Conservation (phyloP, 2,113 vertebrate genomes). For the Deroptyus accipitrinus region DNA sequence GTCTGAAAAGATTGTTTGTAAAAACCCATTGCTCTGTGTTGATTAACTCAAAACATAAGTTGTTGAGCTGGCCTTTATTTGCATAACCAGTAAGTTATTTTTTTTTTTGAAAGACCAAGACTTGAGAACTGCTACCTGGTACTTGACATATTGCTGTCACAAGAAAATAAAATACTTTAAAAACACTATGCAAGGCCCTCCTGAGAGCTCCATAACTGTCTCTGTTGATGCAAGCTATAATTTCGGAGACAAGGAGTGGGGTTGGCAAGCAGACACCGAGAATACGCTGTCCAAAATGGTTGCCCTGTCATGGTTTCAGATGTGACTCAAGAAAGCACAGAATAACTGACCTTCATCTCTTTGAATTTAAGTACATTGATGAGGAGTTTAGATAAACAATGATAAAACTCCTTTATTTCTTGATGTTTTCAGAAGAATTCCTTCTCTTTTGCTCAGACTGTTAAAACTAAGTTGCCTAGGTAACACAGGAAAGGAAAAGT, state of each 20-base stretch:
- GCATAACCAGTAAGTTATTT: background rate
- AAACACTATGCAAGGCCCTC: background rate
- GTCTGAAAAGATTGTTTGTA: background rate
- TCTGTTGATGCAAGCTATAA: background rate
- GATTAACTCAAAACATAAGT: background rate
- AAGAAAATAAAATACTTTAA: background rate
- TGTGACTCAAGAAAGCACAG: background rate
- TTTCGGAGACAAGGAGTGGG: background rate
- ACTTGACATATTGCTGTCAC: rapidly evolving
- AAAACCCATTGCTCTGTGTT: background rate
- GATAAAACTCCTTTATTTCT: constrained; percentile 19
- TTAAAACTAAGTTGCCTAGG: constrained; percentile 24
- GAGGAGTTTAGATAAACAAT: background rate
- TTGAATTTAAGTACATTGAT: background rate
- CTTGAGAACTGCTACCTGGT: background rate
- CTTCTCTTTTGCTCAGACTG: background rate
- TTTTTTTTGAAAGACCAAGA: background rate
- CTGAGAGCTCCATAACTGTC: background rate
- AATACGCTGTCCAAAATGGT: background rate
- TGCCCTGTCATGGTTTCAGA: background rate
- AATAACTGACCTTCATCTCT: background rate
- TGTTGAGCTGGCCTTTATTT: background rate
- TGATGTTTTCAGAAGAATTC: background rate
- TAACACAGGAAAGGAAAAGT: background rate
- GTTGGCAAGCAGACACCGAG: background rate